Conservation (phyloP, 2,888 invertebrate genomes). For the Pollenia angustigena region DNA sequence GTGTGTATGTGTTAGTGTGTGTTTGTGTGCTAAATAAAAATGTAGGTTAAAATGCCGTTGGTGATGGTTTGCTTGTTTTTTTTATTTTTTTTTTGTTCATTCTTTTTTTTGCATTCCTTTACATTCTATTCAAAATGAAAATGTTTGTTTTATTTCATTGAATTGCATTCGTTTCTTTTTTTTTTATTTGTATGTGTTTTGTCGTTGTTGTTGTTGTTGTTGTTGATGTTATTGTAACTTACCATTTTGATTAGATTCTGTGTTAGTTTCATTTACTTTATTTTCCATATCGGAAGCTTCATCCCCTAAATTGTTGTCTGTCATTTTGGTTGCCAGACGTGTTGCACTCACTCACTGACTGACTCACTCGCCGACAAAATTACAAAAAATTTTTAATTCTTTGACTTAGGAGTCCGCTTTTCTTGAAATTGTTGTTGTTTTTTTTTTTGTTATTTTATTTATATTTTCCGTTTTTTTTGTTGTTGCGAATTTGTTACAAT, state of each 20-base stretch:
- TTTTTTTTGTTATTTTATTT: conserved; percentile 18
- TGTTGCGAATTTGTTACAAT: conserved; percentile 22
- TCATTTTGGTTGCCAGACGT: conserved; percentile 71
- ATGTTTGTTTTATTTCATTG: conserved; percentile 28
- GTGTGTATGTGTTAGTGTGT: background rate
- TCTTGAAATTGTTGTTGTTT: conserved; percentile 29
- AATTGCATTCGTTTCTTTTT: conserved; percentile 3
- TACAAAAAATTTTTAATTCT: conserved; percentile 43
- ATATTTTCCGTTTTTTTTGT: conserved; percentile 3
- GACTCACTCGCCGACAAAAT: conserved; percentile 46
- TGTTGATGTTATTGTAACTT: conserved; percentile 43
- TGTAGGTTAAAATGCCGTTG: conserved; percentile 67
- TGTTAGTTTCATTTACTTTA: conserved; percentile 69
- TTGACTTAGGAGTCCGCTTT: conserved; percentile 35
- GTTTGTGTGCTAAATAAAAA: conserved; percentile 46
- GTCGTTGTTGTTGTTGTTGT: background rate
- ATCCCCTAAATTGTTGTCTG: conserved; percentile 71
- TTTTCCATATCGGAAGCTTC: conserved; percentile 70
- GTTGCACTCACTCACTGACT: conserved; percentile 59
- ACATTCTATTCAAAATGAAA: conserved; percentile 1
- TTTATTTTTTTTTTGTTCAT: background rate
- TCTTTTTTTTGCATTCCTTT: conserved; percentile 2
- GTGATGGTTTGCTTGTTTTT: conserved; percentile 48
- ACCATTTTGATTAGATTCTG: conserved; percentile 71
- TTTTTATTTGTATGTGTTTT: conserved; percentile 18